Evolutionary conservation across 1,140 invertebrate species (phyloP), one percentile per base, ranked within the genome.

Genomic region (Brachionus koreanus): DNA sequence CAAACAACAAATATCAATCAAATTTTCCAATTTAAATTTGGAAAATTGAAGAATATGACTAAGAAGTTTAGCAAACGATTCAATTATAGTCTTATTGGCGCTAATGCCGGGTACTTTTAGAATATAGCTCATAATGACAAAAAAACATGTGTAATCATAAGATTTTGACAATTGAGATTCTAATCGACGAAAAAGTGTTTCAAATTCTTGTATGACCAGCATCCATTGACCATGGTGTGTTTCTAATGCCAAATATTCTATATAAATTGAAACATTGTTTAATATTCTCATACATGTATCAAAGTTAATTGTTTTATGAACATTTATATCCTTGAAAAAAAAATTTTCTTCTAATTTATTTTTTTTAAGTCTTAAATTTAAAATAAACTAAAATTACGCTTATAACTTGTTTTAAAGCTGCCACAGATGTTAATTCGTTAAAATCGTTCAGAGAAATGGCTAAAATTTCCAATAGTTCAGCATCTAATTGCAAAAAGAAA

Each of bases 51-150:
- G 93, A 4, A 93, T 91, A 87, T 94, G 94, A 86, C 93, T 94
- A 29, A 98, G 86, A 67, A 98, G 92, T 90, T 98, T 98, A 0
- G 95, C 94, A 87, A 98, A 97, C n/a, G 95, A 94, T 86, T 99
- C 97, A 82, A 98, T 87, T 86, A 96, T 92, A 35, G 91, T 91
- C 92, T 89, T 85, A 42, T 86, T 86, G 43, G 61, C 67, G 52
- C 83, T 76, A 42, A 84, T 93, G 12, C 92, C 92, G 39, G 95
- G 94, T 10, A 97, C 91, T 86, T 93, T 93, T 76, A 98, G 90
- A 33, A 96, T 91, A 19, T 93, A 92, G 37, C 92, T 91, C 89
- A 98, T 95, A 23, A 97, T 93, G 74, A 93, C 90, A 65, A 98
- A 89, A 19, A 96, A 88, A 37, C 93, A 92, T 81, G 91, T 91